These are phyloP conservation scores for Drosophila rubida DNA, from an alignment of 2,888 invertebrate species.

Conservation along the genomic window DNA sequence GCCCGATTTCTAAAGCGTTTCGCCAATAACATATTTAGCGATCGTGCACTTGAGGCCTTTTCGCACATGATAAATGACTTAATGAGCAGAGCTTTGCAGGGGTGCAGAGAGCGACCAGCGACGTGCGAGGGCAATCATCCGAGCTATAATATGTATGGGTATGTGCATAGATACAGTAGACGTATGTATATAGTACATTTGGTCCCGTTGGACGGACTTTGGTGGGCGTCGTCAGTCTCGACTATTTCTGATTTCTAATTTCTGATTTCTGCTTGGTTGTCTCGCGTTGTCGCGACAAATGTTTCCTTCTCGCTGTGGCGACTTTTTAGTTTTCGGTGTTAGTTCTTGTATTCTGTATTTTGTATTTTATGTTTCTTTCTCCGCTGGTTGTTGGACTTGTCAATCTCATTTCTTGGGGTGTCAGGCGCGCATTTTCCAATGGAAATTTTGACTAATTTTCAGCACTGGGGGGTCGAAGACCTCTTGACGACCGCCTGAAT, in stretches of 20 bases:
- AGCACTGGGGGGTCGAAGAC: slow-evolving; percentile 60
- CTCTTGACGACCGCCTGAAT: slow-evolving; percentile 43
- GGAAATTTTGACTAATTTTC: slow-evolving; percentile 70
- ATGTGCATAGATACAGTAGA: neutral
- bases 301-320: slow-evolving; percentile 30
- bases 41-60: slow-evolving; percentile 46
- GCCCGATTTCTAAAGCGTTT: slow-evolving; percentile 21
- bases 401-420: slow-evolving; percentile 51
- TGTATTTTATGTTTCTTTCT: too few species aligned
- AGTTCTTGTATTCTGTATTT: too few species aligned
- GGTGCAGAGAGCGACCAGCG: slow-evolving; percentile 10
- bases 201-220: slow-evolving; percentile 12
- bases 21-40: slow-evolving; percentile 28
- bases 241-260: slow-evolving; percentile 54
- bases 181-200: slow-evolving; percentile 5
- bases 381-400: slow-evolving; percentile 40
- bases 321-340: neutral
- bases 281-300: slow-evolving; percentile 53
- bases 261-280: slow-evolving; percentile 41
- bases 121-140: slow-evolving; percentile 10
- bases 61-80: slow-evolving; percentile 57
- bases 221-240: slow-evolving; percentile 35
- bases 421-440: slow-evolving; percentile 55
- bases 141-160: neutral
- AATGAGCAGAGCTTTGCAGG: slow-evolving; percentile 59